Evolutionary conservation across 2,888 invertebrate species (phyloP), one percentile per base, ranked within the genome.

Genomic region (Melinaea marsaeus): DNA sequence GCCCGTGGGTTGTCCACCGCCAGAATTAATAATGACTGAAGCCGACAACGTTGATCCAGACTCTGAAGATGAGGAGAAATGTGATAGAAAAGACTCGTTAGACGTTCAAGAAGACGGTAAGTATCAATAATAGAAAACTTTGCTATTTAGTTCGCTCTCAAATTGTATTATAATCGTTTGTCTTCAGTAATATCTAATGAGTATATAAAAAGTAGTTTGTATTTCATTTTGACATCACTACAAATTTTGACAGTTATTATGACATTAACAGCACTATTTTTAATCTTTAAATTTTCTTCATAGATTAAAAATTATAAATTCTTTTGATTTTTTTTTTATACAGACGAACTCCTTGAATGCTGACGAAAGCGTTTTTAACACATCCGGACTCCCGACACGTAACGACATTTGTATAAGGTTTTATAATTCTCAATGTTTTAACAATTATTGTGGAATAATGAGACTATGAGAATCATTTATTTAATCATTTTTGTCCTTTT

Each of bases 71-170:
- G 90, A 90, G 58, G 80, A 79, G n/a, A 75, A 75, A 55, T 75
- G 72, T 4, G 90, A 90, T 66, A 80, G 90, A 63, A 90, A 90
- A 74, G 89, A 90, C 72, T 90, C 90, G 34, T 73, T 90, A 13
- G 90, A 90, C 55, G 89, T 90, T 4, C 90, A 90, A 60, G 90
- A 90, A 75, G 90, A 90, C 83, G 89, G 90, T 90, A 75, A 73
- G 74, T 65, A 33, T 55, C 58, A 6, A 37, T 2, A 9, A n/a
- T 51, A 13, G 33, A 55, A n/a, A 13, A 33, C 9, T 13, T 37
- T 32, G n/a, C 42, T 9, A 6, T 37, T 42, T 42, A 42, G 42
- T 42, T 42, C 2, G 7, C 9, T 42, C 42, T 42, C 7, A 42
- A 42, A 0, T 42, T 42, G 7, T 37, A 37, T 9, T 9, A 42